Conservation (phyloP, 2,888 invertebrate genomes). For the Eilema depressum region DNA sequence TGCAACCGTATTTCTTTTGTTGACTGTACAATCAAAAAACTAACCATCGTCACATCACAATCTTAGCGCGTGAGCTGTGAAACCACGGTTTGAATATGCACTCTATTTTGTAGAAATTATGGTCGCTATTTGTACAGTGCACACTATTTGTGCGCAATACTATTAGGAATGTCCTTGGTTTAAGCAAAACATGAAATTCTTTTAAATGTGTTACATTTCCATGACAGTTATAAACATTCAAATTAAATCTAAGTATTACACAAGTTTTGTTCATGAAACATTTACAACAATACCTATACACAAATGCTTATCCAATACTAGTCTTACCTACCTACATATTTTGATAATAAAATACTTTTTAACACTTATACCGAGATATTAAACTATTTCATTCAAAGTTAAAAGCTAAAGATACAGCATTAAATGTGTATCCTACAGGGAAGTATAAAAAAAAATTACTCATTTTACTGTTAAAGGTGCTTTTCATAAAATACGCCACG, state of each 20-base stretch:
- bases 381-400: constrained; percentile 65
- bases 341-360: constrained; percentile 61
- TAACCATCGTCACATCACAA: not conserved
- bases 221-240: not conserved
- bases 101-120: not conserved
- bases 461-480: not conserved
- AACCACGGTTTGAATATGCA: not conserved
- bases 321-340: constrained; percentile 55
- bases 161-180: not conserved
- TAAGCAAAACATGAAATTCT: not conserved
- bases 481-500: too few relatives aligned
- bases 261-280: constrained; percentile 43
- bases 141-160: not conserved
- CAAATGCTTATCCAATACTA: constrained; percentile 57
- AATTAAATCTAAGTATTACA: constrained; percentile 14
- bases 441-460: not conserved
- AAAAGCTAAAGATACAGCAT: constrained; percentile 55
- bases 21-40: too few relatives aligned
- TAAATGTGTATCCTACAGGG: constrained; percentile 54
- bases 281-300: constrained; percentile 69
- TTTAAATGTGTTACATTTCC: not conserved
- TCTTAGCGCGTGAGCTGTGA: not conserved
- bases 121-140: not conserved
- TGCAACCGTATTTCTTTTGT: too few relatives aligned
- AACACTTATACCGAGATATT: constrained; percentile 62